Percentiles rank a stretch among this genome's conserved stretches.
Evolutionary conservation across 2,113 vertebrate genomes (phyloP).

Genomic region (Ranitomeya variabilis): DNA sequence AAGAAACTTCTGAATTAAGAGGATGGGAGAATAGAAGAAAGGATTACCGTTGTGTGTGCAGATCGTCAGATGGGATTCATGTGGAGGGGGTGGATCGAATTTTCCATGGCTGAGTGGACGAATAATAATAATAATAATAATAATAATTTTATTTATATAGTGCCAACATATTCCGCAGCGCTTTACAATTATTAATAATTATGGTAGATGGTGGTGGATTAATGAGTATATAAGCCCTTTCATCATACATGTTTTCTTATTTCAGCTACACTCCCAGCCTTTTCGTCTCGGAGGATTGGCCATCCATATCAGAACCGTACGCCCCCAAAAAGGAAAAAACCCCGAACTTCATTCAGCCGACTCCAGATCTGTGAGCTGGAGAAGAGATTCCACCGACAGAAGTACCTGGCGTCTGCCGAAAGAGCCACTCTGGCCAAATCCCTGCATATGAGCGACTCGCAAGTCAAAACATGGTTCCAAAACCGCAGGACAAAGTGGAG

Average conservation of each 20-base stretch:
- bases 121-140: no score
- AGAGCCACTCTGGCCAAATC: conserved; percentile 89
- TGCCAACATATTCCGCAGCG: no score
- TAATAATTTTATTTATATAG: no score
- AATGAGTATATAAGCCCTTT: neutral
- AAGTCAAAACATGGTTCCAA: conserved; percentile 99
- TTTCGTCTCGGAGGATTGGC: conserved; percentile 89
- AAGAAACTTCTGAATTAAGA: no score
- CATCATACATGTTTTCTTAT: neutral
- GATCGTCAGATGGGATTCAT: no score
- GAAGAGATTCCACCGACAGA: conserved; percentile 94
- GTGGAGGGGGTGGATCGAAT: no score
- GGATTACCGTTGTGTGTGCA: no score
- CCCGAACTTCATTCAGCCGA: conserved; percentile 92
- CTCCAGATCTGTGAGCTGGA: conserved; percentile 98
- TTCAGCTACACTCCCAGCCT: conserved; percentile 88
- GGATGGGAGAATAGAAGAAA: no score
- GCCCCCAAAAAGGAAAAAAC: conserved; percentile 96
- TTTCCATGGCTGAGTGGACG: no score
- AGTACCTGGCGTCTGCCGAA: conserved; percentile 87
- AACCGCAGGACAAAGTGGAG: conserved; percentile 98
- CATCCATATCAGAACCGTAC: conserved; percentile 98
- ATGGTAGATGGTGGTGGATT: neutral
- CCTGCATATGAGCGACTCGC: conserved; percentile 95
- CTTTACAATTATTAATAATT: no score